Evolutionary conservation across 2,113 vertebrate genomes (phyloP), one percentile per base, ranked within the genome.

Genomic region (Notechis scutatus): DNA sequence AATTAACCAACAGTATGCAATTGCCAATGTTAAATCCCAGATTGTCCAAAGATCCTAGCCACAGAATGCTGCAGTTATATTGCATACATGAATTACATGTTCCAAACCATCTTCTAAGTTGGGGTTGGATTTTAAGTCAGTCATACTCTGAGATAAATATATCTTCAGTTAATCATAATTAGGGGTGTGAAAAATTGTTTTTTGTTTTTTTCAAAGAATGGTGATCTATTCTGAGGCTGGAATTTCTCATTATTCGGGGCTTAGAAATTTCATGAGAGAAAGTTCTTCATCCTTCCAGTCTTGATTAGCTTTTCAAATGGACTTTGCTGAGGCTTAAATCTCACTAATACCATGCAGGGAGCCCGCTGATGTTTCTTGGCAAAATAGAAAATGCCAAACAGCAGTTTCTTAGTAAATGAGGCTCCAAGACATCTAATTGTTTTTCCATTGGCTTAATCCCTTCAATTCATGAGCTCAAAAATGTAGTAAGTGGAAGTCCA

Each of bases 11-110:
- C 87, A 1, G 87, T 94, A 94, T 94, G 90, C 0, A 0, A 95
- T 93, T 96, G 94, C 96, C 95, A 95, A 34, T 15, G 61, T 42
- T 47, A 90, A 34, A 90, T 42, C 74, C 89, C 88, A 90, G 89
- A n/a, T 86, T 56, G 86, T 86, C 81, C 86, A 87, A 54, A 56
- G 74, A n/a, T 24, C 52, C 56, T 86, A 61, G 50, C 74, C 92
- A 52, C 29, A 29, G 90, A 90, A 81, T 1, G 9, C 24, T 92
- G 34, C 55, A 7, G 24, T 4, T 88, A 8, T 42, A 88, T 88
- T 34, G 3, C 29, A 42, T 26, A 39, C 14, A 52, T 50, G 15
- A 61, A 4, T 42, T 50, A 14, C 6, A 8, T 8, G 55, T 85
- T 93, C 45, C 50, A 47, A 93, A 64, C 23, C 47, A 12, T 21